Conservation (phyloP, 2,797 vertebrate genomes). For the Florisuga fusca region DNA sequence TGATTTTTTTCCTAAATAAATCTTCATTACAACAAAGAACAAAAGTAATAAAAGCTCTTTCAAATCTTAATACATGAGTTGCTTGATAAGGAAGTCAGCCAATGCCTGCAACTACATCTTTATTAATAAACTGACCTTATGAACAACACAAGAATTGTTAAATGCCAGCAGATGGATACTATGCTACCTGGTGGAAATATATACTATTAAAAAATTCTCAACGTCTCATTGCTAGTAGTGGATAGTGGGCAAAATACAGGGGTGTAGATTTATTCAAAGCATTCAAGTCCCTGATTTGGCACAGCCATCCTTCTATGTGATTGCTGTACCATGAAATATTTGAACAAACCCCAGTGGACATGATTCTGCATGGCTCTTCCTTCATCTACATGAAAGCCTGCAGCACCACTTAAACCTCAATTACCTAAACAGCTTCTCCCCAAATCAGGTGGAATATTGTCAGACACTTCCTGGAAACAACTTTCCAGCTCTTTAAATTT, state of each 20-base stretch:
- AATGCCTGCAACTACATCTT: neutral
- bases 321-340: neutral
- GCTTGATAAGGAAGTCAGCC: neutral
- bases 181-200: neutral
- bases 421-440: neutral
- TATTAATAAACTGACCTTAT: neutral
- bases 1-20: neutral
- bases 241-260: neutral
- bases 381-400: neutral
- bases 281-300: neutral
- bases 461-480: neutral
- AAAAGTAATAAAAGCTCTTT: neutral
- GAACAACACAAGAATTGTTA: neutral
- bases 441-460: neutral
- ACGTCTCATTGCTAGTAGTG: neutral
- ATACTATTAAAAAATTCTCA: neutral
- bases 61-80: neutral
- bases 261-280: neutral
- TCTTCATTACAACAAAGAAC: neutral
- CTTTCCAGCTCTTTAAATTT: neutral
- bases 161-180: neutral
- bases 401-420: neutral
- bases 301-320: neutral
- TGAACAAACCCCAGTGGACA: neutral
- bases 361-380: neutral